Conservation (phyloP, 1,140 invertebrate genomes). For the Bombus sibiricus region DNA sequence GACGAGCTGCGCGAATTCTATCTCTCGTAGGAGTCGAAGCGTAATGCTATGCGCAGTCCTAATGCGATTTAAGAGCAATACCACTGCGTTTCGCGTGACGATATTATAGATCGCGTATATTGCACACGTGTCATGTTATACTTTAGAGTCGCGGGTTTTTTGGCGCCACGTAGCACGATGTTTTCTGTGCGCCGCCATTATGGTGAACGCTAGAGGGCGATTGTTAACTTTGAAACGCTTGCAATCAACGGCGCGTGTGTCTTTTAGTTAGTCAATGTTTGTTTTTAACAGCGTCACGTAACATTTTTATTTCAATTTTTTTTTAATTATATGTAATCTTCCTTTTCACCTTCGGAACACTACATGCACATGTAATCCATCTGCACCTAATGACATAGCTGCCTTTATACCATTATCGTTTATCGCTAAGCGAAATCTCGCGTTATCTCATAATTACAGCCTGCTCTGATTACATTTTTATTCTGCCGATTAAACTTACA, state of each 20-base stretch:
- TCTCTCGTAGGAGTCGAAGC: slow-evolving; percentile 33
- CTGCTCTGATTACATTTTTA: not conserved
- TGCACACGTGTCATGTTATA: not conserved
- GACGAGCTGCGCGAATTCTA: slow-evolving; percentile 55
- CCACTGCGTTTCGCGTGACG: slow-evolving; percentile 2
- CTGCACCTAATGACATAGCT: not conserved
- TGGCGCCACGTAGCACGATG: not conserved
- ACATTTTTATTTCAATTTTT: not conserved
- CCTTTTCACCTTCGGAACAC: not conserved
- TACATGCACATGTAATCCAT: not conserved
- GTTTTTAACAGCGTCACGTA: not conserved
- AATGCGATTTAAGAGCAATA: slow-evolving; percentile 41
- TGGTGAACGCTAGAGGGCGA: not conserved
- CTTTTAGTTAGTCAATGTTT: not conserved
- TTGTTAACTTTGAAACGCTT: not conserved
- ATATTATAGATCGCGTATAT: not conserved
- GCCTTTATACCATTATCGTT: not conserved
- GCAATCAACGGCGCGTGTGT: not conserved
- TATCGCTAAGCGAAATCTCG: not conserved
- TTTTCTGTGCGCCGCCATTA: not conserved
- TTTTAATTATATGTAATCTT: too few relatives aligned
- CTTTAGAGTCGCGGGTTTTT: slow-evolving; percentile 14
- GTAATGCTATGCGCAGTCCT: slow-evolving; percentile 7
- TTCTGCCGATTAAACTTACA: not conserved
- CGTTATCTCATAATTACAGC: not conserved